Base-by-base conservation (phyloP, 2,113 vertebrate species). In the Vidua chalybeata region DNA sequence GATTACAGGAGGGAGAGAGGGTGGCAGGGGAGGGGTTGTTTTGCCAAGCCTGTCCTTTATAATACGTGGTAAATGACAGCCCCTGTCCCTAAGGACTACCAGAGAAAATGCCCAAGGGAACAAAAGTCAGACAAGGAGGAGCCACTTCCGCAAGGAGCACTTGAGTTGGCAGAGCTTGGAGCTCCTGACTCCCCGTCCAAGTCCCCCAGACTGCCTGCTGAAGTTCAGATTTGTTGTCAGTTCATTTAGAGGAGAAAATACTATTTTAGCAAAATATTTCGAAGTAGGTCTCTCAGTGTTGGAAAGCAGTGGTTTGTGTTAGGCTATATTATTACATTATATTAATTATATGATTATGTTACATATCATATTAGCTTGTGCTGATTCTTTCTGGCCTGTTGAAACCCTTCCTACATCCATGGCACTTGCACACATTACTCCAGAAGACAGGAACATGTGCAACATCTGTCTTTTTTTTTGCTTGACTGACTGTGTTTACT, bases 401-500 rank as follows among this genome's bases (percentile, higher is more conserved):
- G 48, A 86, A 80, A 48, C 51, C 8, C 54, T 81, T 45, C 28
- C 20, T 66, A 45, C 58, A 63, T 41, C 45, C 49, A 11, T 27
- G 62, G 41, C 79, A 10, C 41, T 80, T 77, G 63, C 67, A 52
- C 28, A 31, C 10, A 26, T 74, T 43, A n/a, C 27, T 76, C 31
- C 61, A 64, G 41, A 68, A 61, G n/a, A 55, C 51, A 56, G 52
- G 39, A 71, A 56, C 23, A 17, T 11, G 56, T 61, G 19, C 45
- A 85, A 24, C 62, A 58, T 68, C 81, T 89, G 46, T 35, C 15
- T 87, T 64, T 93, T 35, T 35, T 80, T 68, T n/a, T 84, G 39
- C 75, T 87, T 92, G 85, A 73, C 68, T 83, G 87, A 28, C 56
- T 84, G 62, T 23, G 21, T 64, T 92, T 48, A 64, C 85, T 80